Conservation (phyloP, 2,113 vertebrate species). For the Bubo blakistoni region DNA sequence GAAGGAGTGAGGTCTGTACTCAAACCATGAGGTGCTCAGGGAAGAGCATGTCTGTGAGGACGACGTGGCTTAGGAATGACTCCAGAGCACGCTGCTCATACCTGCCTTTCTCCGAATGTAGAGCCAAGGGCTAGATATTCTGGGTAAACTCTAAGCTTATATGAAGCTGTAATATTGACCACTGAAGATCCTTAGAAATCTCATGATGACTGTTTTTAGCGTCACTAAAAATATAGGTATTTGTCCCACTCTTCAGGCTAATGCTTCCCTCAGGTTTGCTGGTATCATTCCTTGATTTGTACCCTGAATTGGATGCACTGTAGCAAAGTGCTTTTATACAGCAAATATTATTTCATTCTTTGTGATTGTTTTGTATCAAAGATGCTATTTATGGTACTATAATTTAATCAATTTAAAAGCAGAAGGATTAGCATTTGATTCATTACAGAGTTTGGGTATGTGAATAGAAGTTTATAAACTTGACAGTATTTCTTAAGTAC, state of each 20-base stretch:
- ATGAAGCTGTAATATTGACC: not conserved
- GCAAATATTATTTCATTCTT: not conserved
- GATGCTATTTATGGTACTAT: slow-evolving; percentile 18
- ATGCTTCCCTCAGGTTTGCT: not conserved
- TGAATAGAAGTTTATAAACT: slow-evolving; percentile 37
- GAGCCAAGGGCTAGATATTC: not conserved
- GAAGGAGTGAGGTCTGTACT: not conserved
- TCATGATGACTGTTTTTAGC: not conserved
- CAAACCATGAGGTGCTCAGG: not conserved
- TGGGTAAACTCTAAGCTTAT: not conserved
- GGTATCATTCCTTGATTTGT: not conserved
- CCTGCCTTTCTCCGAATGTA: not conserved
- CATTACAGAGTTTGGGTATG: not conserved
- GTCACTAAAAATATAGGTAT: fast-evolving
- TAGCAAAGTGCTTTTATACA: not conserved
- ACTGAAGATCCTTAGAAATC: not conserved
- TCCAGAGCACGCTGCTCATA: not conserved
- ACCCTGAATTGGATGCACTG: not conserved
- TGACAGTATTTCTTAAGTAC: slow-evolving; percentile 12
- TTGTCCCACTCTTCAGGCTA: not conserved
- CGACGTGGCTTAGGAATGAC: not conserved
- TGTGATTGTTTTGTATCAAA: slow-evolving; percentile 15
- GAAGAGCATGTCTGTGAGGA: not conserved
- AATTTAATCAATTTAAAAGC: slow-evolving; percentile 18
- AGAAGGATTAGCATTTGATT: slow-evolving; percentile 36